Base-by-base conservation (phyloP, 2,888 invertebrate genomes). In the Callyntrura guangdongensis region DNA sequence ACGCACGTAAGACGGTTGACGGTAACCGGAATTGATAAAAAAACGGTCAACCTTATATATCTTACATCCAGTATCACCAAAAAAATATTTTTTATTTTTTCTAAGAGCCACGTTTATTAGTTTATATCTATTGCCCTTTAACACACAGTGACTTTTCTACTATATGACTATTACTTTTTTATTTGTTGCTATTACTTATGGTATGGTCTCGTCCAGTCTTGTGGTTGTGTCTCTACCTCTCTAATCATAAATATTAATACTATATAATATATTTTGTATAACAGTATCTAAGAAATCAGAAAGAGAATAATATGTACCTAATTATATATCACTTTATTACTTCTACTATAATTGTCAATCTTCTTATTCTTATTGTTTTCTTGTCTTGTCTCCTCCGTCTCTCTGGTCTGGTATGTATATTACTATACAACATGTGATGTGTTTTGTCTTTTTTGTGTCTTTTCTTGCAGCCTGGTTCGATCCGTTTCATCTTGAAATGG, bases 381-480 rank as follows among this genome's bases (percentile, higher is more conserved):
- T 79, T 85, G 74, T 89, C 84, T 89, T 77, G 89, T 89, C 84
- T 89, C 84, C 59, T 85, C 53, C 89, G 85, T 89, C 86, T 89
- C 84, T 86, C 69, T 56, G 56, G 84, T 89, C 86, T 85, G 85
- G 77, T 81, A 47, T 81, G 89, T 84, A 49, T 61, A 67, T 74
- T 49, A 74, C 27, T 59, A 84, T 77, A 77, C 27, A 84, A 86
- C n/a, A 90, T 81, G 90, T 90, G 90, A 90, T 90, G 90, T 90
- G 86, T 90, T 86, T 88, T 90, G 61, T 85, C 69, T 82, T 81
- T 77, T 90, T 90, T 90, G 90, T 90, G 90, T 90, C 90, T 90
- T 90, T 90, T 90, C 85, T 92, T 92, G 92, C 92, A 92, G 92
- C 92, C 90, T 92, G 92, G 92, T 92, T 90, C 90, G 92, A 90